Conservation (phyloP, 2,888 invertebrate species). For the Tachina grossa region DNA sequence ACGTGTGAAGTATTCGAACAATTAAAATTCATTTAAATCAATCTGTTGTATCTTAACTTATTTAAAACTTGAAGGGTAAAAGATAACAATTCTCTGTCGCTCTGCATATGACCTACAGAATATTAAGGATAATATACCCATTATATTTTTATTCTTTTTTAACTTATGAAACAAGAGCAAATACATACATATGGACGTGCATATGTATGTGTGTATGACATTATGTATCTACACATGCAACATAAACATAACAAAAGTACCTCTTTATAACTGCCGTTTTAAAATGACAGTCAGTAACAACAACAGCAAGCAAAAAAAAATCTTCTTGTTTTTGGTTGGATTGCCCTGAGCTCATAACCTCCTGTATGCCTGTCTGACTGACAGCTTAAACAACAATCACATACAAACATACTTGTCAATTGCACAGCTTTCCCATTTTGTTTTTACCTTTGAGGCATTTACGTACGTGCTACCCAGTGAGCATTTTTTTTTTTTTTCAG, state of each 20-base stretch:
- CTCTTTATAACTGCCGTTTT: conserved; percentile 40
- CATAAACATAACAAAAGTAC: conserved; percentile 11
- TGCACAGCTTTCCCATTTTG: conserved; percentile 34
- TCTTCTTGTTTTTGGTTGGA: conserved; percentile 34
- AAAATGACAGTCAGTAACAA: conserved; percentile 54
- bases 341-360: conserved; percentile 25
- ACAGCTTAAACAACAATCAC: conserved; percentile 28
- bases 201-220: background rate
- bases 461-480: conserved; percentile 5
- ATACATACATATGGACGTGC: background rate
- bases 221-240: background rate
- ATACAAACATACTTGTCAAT: conserved; percentile 53
- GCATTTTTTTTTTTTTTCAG: background rate
- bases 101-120: conserved; percentile 14
- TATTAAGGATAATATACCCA: background rate
- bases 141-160: background rate
- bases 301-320: conserved; percentile 13
- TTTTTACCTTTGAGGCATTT: conserved; percentile 56
- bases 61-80: no score
- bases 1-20: no score
- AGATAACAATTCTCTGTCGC: background rate
- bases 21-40: no score
- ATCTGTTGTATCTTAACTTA: no score
- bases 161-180: background rate
- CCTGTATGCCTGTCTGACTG: conserved; percentile 40